phyloP scores from a whole-genome alignment of 2,113 vertebrate genomes.

The Rana temporaria region DNA sequence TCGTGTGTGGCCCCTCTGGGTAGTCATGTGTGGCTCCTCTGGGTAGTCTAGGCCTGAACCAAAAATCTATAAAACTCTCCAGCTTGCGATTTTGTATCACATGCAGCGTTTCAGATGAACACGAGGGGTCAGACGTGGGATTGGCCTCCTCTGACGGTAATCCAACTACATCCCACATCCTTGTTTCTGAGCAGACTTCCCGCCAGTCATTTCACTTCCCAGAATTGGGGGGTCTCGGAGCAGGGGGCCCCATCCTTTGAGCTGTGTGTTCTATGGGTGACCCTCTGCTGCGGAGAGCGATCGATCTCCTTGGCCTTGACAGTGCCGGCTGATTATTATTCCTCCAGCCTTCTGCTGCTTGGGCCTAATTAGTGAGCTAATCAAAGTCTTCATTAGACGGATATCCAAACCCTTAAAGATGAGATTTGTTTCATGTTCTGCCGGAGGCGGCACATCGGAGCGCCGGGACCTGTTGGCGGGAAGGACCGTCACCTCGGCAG shows the following conservation, averaged over 20 bases:
- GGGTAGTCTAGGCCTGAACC: too few relatives aligned
- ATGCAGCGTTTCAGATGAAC: not conserved
- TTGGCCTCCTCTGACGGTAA: not conserved
- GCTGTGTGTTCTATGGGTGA: not conserved
- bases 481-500: too few relatives aligned
- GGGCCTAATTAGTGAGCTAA: constrained; percentile 30
- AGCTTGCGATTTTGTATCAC: too few relatives aligned
- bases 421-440: too few relatives aligned
- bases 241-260: not conserved
- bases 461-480: too few relatives aligned
- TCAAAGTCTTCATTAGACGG: constrained; percentile 24
- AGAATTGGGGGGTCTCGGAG: not conserved
- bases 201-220: not conserved
- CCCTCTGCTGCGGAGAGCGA: not conserved
- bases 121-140: not conserved
- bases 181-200: not conserved
- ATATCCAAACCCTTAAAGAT: constrained; percentile 1
- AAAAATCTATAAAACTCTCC: too few relatives aligned
- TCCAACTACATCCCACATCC: not conserved
- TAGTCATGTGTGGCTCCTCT: too few relatives aligned
- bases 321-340: not conserved
- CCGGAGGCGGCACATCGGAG: not conserved
- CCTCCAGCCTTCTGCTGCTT: not conserved
- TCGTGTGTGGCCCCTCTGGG: too few relatives aligned
- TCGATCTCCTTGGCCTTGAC: constrained; percentile 20